Evolutionary conservation across 2,113 vertebrate species (phyloP).

Genomic region (Ahaetulla prasina): DNA sequence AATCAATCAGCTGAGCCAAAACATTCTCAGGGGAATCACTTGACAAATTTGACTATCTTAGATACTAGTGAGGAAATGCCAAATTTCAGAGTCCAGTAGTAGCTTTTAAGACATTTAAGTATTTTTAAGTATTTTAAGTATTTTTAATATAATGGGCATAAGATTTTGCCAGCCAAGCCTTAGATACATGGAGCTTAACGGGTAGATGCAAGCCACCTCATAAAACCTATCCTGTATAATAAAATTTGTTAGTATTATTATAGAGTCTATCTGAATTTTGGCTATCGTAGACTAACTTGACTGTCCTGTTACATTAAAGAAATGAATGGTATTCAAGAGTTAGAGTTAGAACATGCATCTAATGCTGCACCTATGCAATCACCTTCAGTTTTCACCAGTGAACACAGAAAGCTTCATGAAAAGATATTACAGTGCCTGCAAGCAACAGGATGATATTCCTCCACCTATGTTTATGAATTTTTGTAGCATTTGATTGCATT

Average conservation of each 20-base stretch:
- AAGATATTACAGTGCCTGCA: neutral
- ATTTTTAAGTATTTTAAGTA: neutral
- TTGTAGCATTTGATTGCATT: neutral
- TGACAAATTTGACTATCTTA: neutral
- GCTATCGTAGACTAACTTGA: neutral
- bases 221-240: neutral
- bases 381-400: neutral
- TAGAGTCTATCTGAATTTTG: neutral
- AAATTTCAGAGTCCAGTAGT: neutral
- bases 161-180: neutral
- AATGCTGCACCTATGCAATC: neutral
- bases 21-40: neutral
- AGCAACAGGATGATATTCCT: neutral
- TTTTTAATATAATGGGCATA: neutral
- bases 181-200: neutral
- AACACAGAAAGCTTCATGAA: neutral
- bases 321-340: neutral
- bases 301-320: neutral
- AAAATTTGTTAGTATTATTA: neutral
- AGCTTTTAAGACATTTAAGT: neutral
- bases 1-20: neutral
- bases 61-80: neutral
- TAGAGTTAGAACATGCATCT: neutral
- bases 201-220: neutral
- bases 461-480: neutral